Evolutionary conservation across 2,113 vertebrate genomes (phyloP), one percentile per base, ranked within the genome.

Genomic region (Zeus faber): DNA sequence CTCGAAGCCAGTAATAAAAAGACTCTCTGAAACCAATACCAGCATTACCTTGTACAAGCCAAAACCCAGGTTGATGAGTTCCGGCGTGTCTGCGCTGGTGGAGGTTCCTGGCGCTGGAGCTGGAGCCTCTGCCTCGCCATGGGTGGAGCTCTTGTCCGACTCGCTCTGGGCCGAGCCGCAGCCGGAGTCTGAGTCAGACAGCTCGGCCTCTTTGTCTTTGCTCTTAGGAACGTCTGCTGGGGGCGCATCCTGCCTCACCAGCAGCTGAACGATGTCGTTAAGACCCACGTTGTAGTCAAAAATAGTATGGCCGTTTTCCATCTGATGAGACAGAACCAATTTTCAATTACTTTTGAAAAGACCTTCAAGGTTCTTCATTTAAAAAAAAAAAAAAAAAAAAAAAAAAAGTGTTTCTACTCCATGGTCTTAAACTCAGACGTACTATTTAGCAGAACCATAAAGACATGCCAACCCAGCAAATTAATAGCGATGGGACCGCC

Each of bases 281-380:
- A 98, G 83, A 1, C 93, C 93, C 4, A 99, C 94, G 0, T 85
- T 96, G 26, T 97, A 98, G 61, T 98, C 96, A 1, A 98, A 98
- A 46, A 98, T 90, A 11, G 94, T 97, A 81, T 98, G 96, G 0
- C 94, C 94, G 0, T 98, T 92, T 63, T 98, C 96, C 96, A 98
- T 98, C 96, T 98, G 55, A 47, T 2, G 4, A 14, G 63, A 18
- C 39, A 37, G 40, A 13, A 46, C 65, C 53, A 22, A 35, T 37
- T 4, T 29, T 29, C 27, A 29, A 9, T 29, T 29, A 5, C 4
- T 29, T 9, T 5, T 29, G 27, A 9, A 5, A 9, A 29, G 9
- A 9, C 27, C 9, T 9, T 4, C 27, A 5, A 29, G 9, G 4
- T 9, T 9, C 27, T 29, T 29, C 9, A 9, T 29, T 29, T 29